Conservation (phyloP, 2,113 vertebrate species). For the Anser cygnoides region DNA sequence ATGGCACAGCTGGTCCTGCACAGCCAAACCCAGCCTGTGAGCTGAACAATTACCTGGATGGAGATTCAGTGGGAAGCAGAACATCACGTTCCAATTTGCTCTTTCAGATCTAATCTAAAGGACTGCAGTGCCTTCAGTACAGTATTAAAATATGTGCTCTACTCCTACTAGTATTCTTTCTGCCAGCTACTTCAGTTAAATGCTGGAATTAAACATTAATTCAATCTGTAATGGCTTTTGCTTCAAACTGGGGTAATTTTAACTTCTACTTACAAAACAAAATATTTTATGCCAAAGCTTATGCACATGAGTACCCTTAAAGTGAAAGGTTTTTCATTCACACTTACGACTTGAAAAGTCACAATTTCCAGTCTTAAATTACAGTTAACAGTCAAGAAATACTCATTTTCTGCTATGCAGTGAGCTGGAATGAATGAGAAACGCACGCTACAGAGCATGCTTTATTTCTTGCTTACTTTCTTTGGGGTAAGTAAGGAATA, state of each 20-base stretch:
- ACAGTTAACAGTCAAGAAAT: conserved; percentile 50
- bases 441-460: neutral
- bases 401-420: conserved; percentile 27
- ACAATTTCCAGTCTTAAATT: conserved; percentile 47
- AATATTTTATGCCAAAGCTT: conserved; percentile 42
- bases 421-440: conserved; percentile 21
- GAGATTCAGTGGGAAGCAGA: neutral
- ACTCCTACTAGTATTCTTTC: neutral
- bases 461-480: neutral
- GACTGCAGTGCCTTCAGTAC: neutral
- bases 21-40: neutral
- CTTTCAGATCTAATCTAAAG: neutral
- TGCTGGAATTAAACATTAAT: conserved; percentile 50
- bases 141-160: neutral
- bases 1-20: neutral
- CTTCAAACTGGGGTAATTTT: conserved; percentile 48
- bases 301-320: conserved; percentile 18
- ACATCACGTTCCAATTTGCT: neutral
- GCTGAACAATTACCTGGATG: neutral
- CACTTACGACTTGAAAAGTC: conserved; percentile 55
- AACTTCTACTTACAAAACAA: conserved; percentile 60
- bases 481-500: neutral
- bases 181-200: neutral
- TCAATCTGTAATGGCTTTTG: conserved; percentile 25
- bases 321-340: conserved; percentile 59